A percentile compares a stretch with the other conserved stretches of the same genome.
phyloP scores from a whole-genome alignment of 2,113 vertebrate genomes.

The Eulemur rufifrons region DNA sequence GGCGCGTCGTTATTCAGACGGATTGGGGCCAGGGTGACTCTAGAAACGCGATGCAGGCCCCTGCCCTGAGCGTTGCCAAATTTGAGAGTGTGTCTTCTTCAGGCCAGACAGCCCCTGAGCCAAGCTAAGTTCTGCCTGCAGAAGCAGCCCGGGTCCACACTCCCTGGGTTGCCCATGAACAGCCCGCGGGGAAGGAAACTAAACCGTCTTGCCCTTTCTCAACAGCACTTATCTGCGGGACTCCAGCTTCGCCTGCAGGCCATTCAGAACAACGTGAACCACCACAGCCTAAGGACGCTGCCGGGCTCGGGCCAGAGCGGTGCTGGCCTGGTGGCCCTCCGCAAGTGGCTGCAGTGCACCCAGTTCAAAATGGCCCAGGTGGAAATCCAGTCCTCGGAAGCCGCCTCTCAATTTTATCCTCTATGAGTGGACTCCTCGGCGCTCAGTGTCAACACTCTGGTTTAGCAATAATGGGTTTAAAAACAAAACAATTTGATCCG shows the following conservation, averaged over 20 bases:
- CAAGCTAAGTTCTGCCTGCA: not conserved
- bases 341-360: constrained; percentile 98
- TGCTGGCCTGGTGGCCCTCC: constrained; percentile 89
- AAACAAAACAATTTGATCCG: constrained; percentile 78
- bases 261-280: constrained; percentile 98
- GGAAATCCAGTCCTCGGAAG: constrained; percentile 99
- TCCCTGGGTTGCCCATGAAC: rapidly evolving
- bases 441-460: constrained; percentile 80
- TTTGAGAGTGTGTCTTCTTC: not conserved
- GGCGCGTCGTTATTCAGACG: not conserved
- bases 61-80: rapidly evolving
- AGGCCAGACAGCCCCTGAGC: not conserved
- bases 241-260: constrained; percentile 98
- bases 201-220: constrained; percentile 56
- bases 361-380: constrained; percentile 99
- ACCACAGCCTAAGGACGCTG: constrained; percentile 92
- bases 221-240: constrained; percentile 96
- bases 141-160: rapidly evolving
- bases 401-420: constrained; percentile 98
- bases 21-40: not conserved
- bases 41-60: not conserved
- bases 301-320: constrained; percentile 85
- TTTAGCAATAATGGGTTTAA: constrained; percentile 88
- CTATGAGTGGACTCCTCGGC: constrained; percentile 87
- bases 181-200: not conserved